Evolutionary conservation across 2,113 vertebrate species (phyloP).

Genomic region (Pachypanchax playfairii): DNA sequence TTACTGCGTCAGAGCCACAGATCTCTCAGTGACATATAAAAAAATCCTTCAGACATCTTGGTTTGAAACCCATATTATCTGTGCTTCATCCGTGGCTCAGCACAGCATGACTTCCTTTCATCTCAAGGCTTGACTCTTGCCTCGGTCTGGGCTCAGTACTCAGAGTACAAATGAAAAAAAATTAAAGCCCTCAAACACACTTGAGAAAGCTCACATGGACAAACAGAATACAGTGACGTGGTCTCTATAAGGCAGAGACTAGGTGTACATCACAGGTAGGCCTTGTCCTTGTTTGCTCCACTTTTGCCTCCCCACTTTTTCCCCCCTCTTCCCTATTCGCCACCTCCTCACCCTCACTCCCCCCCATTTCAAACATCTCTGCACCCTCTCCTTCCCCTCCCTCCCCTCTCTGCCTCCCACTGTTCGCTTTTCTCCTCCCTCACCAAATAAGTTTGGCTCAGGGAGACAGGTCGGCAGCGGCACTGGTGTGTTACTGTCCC

Average conservation of each 20-base stretch:
- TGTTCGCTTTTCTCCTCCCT: slow-evolving; percentile 52
- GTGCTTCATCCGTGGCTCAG: slow-evolving; percentile 18
- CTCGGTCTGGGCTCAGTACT: slow-evolving; percentile 41
- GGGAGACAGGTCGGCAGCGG: slow-evolving; percentile 81
- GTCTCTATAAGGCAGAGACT: slow-evolving; percentile 1
- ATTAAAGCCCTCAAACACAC: slow-evolving; percentile 17
- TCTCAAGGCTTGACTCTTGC: slow-evolving; percentile 40
- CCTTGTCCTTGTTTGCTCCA: slow-evolving; percentile 23
- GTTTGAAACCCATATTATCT: slow-evolving; percentile 41
- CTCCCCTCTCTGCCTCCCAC: slow-evolving; percentile 39
- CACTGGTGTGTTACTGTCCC: slow-evolving; percentile 86
- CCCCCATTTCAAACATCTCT: slow-evolving; percentile 36
- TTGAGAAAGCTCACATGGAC: slow-evolving; percentile 12
- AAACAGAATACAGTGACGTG: slow-evolving; percentile 2
- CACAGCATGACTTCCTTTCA: slow-evolving; percentile 45
- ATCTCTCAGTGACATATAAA: slow-evolving; percentile 50
- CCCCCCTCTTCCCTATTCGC: neutral
- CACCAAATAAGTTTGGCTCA: slow-evolving; percentile 77
- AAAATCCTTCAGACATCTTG: slow-evolving; percentile 21
- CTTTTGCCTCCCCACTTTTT: slow-evolving; percentile 31
- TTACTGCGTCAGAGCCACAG: slow-evolving; percentile 21
- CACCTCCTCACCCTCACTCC: slow-evolving; percentile 21
- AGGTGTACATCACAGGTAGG: slow-evolving; percentile 21
- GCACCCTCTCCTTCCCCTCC: slow-evolving; percentile 31
- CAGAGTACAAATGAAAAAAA: slow-evolving; percentile 50